These are phyloP conservation scores for Struthio camelus DNA, from an alignment of 2,113 vertebrate genomes.

Conservation along the genomic window DNA sequence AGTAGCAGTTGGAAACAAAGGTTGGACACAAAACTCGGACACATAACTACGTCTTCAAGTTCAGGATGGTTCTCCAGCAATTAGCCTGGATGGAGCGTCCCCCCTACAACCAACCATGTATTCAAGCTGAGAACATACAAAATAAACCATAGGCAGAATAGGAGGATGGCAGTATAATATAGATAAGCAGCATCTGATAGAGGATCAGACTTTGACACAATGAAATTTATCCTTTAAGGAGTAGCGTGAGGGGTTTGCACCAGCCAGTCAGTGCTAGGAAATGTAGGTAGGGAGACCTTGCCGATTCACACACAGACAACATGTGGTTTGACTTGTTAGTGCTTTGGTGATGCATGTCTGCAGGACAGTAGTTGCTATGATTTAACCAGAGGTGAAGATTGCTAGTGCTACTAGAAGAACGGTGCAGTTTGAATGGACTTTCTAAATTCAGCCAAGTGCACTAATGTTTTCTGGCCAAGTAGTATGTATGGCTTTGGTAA, in stretches of 20 bases:
- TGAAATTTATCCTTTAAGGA: not conserved
- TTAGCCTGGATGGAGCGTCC: not conserved
- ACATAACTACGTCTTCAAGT: not conserved
- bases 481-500: not conserved
- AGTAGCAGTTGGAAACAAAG: not conserved
- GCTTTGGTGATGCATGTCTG: not conserved
- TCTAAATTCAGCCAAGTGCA: not conserved
- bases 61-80: not conserved
- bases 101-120: no score
- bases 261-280: not conserved
- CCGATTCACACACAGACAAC: not conserved
- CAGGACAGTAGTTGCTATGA: not conserved
- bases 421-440: not conserved
- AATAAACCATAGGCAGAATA: not conserved
- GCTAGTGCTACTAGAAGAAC: not conserved
- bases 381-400: not conserved
- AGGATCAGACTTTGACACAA: not conserved
- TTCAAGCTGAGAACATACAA: not conserved
- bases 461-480: not conserved
- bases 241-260: not conserved
- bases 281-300: accelerated
- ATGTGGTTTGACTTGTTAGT: not conserved
- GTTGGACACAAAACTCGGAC: not conserved
- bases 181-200: not conserved
- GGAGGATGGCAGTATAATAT: not conserved